Base-by-base conservation (phyloP, 2,797 vertebrate species). In the Lepilemur septentrionalis region DNA sequence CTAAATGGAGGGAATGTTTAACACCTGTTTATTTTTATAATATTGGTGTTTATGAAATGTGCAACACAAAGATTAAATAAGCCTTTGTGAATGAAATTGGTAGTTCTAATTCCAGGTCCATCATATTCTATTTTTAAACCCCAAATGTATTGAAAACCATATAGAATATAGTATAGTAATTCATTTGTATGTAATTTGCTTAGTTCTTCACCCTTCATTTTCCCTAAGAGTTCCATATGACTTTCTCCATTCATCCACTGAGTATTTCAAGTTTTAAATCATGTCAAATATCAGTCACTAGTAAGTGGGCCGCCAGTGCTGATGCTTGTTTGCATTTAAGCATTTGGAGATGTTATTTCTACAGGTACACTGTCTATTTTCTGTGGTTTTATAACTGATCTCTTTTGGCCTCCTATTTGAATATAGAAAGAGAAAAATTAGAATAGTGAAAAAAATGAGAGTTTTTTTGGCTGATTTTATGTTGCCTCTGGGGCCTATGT, bases 371-470 rank as follows among this genome's bases (percentile, higher is more conserved):
- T 55, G 50, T 89, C 85, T 93, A 2, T 96, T 95, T 97, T 97
- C 83, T 97, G 91, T 94, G 97, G 97, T 92, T 97, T 97, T 65
- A 82, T 92, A 97, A 97, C 88, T 70, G 86, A 96, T 96, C 94
- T 91, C 87, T 97, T 79, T 97, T 98, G 96, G 96, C 85, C 75
- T 95, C 72, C 43, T 89, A 41, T 73, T 83, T 89, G 93, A 95
- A 97, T 97, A 94, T 81, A 94, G 93, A 94, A 95, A 94, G 85
- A 97, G 93, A 97, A 96, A 97, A 98, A 93, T 95, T 95, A 87
- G 83, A 96, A 83, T 89, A 78, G 82, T 61, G 18, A 82, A 80
- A 94, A 95, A 76, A 86, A 59, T 17, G 25, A 67, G 57, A 82
- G 75, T 32, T 69, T 94, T 93, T 95, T 97, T 95, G 97, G 96